phyloP scores from a whole-genome alignment of 2,888 invertebrate genomes.

The Sinohyriopsis cumingii region DNA sequence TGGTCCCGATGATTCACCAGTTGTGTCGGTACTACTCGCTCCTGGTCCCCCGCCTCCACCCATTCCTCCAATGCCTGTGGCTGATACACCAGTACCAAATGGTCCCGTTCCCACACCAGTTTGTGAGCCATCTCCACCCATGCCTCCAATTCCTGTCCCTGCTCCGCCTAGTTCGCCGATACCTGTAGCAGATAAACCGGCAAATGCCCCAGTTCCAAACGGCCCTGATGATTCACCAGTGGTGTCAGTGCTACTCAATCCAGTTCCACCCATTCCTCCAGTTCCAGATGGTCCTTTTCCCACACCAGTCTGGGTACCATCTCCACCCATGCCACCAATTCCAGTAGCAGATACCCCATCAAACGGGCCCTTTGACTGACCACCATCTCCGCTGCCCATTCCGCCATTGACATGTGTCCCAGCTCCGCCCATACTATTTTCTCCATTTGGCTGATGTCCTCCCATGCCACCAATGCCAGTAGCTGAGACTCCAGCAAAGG shows the following conservation, averaged over 20 bases:
- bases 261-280: conserved; percentile 3
- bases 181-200: conserved; percentile 1
- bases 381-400: not conserved
- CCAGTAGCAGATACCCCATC: not conserved
- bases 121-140: not conserved
- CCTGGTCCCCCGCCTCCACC: not conserved
- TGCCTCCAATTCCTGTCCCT: conserved; percentile 6
- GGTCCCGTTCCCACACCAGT: conserved; percentile 1
- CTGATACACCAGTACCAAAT: conserved; percentile 1
- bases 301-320: not conserved
- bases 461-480: not conserved
- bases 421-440: not conserved
- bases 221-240: conserved; percentile 6
- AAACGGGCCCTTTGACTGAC: not conserved
- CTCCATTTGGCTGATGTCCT: not conserved
- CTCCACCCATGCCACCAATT: conserved; percentile 1
- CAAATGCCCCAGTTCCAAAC: conserved; percentile 1
- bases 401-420: not conserved
- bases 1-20: not conserved
- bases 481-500: conserved; percentile 4
- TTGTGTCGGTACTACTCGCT: not conserved
- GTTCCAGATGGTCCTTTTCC: not conserved
- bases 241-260: not conserved
- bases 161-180: not conserved
- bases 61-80: conserved; percentile 1